Conservation (phyloP, 2,113 vertebrate genomes). For the Halcyon senegalensis region DNA sequence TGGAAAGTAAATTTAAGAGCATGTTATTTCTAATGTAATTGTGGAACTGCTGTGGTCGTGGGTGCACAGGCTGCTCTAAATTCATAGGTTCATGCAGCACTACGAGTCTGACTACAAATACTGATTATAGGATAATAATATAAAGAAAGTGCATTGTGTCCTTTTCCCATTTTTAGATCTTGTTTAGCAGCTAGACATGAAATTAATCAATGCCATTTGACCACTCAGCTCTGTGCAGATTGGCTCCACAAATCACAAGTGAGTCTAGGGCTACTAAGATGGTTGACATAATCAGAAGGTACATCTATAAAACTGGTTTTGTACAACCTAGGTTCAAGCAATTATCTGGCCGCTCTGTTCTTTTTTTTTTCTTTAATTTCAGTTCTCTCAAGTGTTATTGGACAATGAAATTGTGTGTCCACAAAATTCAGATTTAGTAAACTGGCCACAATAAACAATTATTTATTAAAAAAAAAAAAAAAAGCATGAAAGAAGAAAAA, state of each 20-base stretch:
- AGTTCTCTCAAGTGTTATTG: neutral
- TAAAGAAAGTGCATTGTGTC: neutral
- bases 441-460: neutral
- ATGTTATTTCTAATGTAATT: neutral
- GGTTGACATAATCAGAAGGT: neutral
- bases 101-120: neutral
- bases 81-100: neutral
- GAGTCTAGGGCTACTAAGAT: neutral
- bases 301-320: neutral
- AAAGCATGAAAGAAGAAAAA: neutral
- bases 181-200: neutral
- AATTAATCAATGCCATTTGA: neutral
- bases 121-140: neutral
- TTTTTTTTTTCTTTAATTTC: neutral
- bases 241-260: neutral
- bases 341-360: neutral
- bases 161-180: neutral
- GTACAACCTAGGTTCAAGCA: neutral
- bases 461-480: neutral
- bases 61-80: neutral
- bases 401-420: neutral
- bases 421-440: neutral
- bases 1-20: neutral
- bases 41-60: neutral
- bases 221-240: neutral